Evolutionary conservation across 1,140 invertebrate genomes (phyloP).

Genomic region (Heliconius congener): DNA sequence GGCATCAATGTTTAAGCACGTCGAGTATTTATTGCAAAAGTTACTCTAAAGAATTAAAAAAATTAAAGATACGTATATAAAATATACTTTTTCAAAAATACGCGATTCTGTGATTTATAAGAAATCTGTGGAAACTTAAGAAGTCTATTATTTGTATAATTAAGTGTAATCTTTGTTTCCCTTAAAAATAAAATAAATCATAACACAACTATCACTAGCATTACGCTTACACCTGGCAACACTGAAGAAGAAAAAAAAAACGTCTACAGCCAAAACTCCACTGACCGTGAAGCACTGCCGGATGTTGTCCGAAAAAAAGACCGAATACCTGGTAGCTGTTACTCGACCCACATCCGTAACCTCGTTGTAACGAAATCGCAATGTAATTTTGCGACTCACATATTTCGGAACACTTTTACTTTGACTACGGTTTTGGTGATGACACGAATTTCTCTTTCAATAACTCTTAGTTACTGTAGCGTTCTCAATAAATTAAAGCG

Average conservation of each 20-base stretch:
- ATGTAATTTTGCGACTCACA: slow-evolving; percentile 79
- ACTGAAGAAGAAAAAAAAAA: slow-evolving; percentile 26
- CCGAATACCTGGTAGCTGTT: slow-evolving; percentile 75
- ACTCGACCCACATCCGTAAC: slow-evolving; percentile 75
- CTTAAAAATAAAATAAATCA: not conserved
- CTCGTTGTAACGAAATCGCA: slow-evolving; percentile 78
- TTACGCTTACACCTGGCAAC: slow-evolving; percentile 10
- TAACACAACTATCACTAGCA: not conserved
- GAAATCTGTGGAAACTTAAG: too few relatives aligned
- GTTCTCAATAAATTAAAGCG: slow-evolving; percentile 18
- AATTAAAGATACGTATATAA: too few relatives aligned
- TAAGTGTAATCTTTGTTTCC: too few relatives aligned
- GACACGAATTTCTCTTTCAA: slow-evolving; percentile 80
- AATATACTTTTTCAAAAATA: too few relatives aligned
- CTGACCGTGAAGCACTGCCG: slow-evolving; percentile 63
- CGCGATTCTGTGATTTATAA: too few relatives aligned
- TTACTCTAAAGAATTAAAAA: too few relatives aligned
- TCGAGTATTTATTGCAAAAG: too few relatives aligned
- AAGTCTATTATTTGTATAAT: too few relatives aligned
- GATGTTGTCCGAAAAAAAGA: slow-evolving; percentile 62
- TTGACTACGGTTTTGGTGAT: slow-evolving; percentile 69
- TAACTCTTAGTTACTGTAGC: slow-evolving; percentile 43
- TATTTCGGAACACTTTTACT: slow-evolving; percentile 81
- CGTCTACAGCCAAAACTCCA: slow-evolving; percentile 40
- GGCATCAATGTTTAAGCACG: too few relatives aligned